Evolutionary conservation across 1,140 invertebrate genomes (phyloP).

Genomic region (Agraylea sexmaculata): DNA sequence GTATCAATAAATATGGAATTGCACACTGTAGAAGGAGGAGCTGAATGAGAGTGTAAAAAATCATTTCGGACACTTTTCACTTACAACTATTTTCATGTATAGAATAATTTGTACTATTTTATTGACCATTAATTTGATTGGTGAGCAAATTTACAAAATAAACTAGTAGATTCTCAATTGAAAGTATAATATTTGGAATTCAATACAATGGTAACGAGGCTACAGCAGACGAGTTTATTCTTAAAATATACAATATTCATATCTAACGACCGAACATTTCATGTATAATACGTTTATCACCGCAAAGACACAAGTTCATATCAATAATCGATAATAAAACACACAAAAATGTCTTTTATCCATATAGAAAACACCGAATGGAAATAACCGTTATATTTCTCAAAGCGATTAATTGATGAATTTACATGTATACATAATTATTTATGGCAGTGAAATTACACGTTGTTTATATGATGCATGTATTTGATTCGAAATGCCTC

Average conservation of each 20-base stretch:
- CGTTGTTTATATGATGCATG: slow-evolving; percentile 7
- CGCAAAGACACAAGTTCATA: not conserved
- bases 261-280: not conserved
- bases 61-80: slow-evolving; percentile 11
- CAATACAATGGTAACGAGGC: slow-evolving; percentile 5
- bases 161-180: not conserved
- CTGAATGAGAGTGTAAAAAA: slow-evolving; percentile 7
- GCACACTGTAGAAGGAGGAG: slow-evolving; percentile 18
- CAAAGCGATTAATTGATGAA: not conserved
- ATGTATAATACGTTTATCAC: not conserved
- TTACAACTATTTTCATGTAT: slow-evolving; percentile 17
- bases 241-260: slow-evolving; percentile 1
- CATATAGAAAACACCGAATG: not conserved
- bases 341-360: not conserved
- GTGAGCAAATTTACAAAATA: slow-evolving; percentile 9
- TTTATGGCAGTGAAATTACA: slow-evolving; percentile 18
- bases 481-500: not conserved
- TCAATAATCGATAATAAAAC: not conserved
- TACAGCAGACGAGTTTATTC: slow-evolving; percentile 2
- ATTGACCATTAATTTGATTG: slow-evolving; percentile 15
- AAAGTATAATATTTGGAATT: slow-evolving; percentile 8
- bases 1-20: slow-evolving; percentile 21
- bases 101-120: slow-evolving; percentile 22
- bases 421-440: not conserved
- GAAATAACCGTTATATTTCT: not conserved